A percentile compares a stretch with the other conserved stretches of the same genome.
phyloP scores from a whole-genome alignment of 2,888 invertebrate genomes.

The Sepioteuthis lessoniana region DNA sequence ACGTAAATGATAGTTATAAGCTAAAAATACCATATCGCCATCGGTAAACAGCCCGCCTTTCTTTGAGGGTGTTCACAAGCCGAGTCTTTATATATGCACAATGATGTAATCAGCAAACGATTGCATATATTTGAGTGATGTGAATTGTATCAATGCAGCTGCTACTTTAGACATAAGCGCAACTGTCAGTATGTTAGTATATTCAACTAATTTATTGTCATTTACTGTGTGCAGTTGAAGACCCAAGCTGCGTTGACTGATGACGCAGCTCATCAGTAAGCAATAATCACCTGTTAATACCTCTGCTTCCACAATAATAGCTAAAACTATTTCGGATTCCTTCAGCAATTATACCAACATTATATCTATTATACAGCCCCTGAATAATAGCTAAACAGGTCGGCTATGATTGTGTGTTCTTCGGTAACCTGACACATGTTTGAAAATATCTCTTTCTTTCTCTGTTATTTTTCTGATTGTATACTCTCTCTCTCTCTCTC shows the following conservation, averaged over 20 bases:
- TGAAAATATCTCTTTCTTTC: neutral
- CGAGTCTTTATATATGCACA: no score
- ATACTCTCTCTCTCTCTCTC: constrained; percentile 39
- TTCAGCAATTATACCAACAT: neutral
- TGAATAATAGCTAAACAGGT: neutral
- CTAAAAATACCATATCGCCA: no score
- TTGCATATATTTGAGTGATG: neutral
- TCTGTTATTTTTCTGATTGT: constrained; percentile 44
- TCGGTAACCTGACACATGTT: neutral
- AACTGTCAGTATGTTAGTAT: no score
- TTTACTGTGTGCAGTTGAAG: neutral
- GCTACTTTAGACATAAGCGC: neutral
- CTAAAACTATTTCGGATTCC: neutral
- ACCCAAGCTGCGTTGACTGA: neutral
- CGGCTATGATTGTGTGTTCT: neutral
- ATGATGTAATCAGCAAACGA: no score
- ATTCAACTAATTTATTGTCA: no score
- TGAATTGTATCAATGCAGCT: neutral
- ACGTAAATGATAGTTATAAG: no score
- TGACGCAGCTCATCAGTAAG: neutral
- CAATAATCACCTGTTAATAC: neutral
- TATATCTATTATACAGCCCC: neutral
- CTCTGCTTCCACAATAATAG: neutral
- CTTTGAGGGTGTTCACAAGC: no score
- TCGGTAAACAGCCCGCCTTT: no score